Evolutionary conservation across 30 jellyfish, hydroid and myxozoan genomes (phyloP).

Genomic region (Nemopilema nomurai): DNA sequence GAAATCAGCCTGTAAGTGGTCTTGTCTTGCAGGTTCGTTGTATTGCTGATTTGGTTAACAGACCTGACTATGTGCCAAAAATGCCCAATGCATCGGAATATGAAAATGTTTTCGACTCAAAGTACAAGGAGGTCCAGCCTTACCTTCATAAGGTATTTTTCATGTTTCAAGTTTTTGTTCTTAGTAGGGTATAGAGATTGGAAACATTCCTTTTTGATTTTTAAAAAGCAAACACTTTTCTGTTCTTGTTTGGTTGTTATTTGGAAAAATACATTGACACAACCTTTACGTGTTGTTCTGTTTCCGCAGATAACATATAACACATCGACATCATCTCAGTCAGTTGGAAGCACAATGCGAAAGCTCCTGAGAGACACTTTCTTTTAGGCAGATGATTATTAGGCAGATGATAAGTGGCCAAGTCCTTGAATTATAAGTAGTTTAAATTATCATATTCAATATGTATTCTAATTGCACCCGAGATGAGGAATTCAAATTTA

Average conservation of each 20-base stretch:
- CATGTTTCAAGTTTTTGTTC: neutral
- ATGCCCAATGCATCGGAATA: conserved; percentile 96
- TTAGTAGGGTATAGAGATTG: neutral
- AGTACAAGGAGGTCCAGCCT: conserved; percentile 84
- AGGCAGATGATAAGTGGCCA: neutral
- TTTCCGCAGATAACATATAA: conserved; percentile 46
- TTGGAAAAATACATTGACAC: too few species aligned
- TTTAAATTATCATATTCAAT: too few species aligned
- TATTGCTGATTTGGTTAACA: conserved; percentile 81
- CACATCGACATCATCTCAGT: conserved; percentile 77
- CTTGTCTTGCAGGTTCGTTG: conserved; percentile 57
- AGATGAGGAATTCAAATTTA: too few species aligned
- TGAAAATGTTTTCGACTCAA: conserved; percentile 77
- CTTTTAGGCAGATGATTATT: too few species aligned
- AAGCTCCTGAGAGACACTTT: conserved; percentile 84
- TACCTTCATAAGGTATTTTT: conserved; percentile 79
- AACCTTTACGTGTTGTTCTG: neutral
- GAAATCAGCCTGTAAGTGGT: neutral
- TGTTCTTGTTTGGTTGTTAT: too few species aligned
- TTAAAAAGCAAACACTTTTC: too few species aligned
- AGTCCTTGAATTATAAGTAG: too few species aligned
- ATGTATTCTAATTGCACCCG: too few species aligned
- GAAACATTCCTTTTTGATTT: neutral
- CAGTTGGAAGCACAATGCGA: conserved; percentile 92
- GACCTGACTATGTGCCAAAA: conserved; percentile 96